Evolutionary conservation across 2,888 invertebrate genomes (phyloP), one percentile per base, ranked within the genome.

Genomic region (Syrphus vitripennis): DNA sequence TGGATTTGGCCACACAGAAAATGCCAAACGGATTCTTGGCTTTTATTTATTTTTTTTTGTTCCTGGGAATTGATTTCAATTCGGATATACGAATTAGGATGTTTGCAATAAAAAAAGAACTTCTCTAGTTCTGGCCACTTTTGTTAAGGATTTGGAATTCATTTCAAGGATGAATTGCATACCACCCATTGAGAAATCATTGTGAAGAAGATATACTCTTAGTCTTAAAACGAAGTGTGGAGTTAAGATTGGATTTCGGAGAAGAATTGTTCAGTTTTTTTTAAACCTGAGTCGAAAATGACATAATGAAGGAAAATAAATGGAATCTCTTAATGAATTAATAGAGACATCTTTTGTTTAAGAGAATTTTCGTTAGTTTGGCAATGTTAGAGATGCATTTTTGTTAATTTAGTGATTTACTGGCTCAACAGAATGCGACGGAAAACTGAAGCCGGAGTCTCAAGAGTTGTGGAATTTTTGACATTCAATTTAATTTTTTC

Each of bases 1-100:
- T 59, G 5, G 55, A 31, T 37, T 61, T 69, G 70, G 83, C 70
- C 75, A 80, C 75, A 80, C 75, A 81, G 72, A 48, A 67, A 76
- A 67, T 84, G 1, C 76, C 53, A 26, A 76, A 61, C 53, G 67
- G 76, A 80, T 80, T 76, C 50, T 59, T 21, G 70, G 71, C 40
- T 70, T 83, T 21, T 16, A 6, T 59, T 19, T 34, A 3, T 21
- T 4, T 21, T 59, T 37, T 34, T 37, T 12, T 59, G 21, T 34
- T 4, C 14, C 2, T 67, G 76, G 29, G 31, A 76, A 76, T 84
- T 37, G 55, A 72, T 59, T 76, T 80, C 57, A 45, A 70, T 65
- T 76, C 31, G 53, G 34, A 40, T 42, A 37, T 53, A 59, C 24
- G 21, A 24, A 59, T 59, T 21, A 21, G 69, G 29, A 69, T 74